phyloP scores from a whole-genome alignment of 2,113 vertebrate genomes.

The Vulpes ferrilata region DNA sequence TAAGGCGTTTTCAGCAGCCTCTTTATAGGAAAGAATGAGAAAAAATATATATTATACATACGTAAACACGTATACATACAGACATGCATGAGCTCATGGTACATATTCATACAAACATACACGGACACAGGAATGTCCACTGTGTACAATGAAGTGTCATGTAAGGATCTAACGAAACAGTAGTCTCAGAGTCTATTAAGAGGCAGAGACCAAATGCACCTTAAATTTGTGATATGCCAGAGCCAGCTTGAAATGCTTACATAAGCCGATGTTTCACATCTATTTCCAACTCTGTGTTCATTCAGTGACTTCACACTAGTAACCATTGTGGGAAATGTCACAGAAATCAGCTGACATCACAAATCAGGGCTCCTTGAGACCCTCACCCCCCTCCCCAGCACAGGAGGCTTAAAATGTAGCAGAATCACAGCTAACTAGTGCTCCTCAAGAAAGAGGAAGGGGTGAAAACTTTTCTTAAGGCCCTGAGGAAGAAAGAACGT shows the following conservation, averaged over 20 bases:
- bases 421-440: background rate
- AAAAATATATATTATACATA: background rate
- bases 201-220: background rate
- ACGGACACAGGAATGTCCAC: too few species aligned
- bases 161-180: background rate
- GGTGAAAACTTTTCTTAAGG: background rate
- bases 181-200: background rate
- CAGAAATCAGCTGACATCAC: background rate
- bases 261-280: background rate
- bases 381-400: fast-evolving
- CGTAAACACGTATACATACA: background rate
- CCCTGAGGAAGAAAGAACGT: background rate
- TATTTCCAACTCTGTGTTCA: background rate
- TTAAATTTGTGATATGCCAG: background rate
- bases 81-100: background rate
- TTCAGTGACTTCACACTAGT: background rate
- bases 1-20: background rate
- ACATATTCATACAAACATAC: background rate
- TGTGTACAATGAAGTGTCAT: background rate
- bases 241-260: background rate
- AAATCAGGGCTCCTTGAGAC: background rate
- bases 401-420: background rate
- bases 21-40: background rate
- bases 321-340: background rate
- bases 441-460: background rate